phyloP scores from a whole-genome alignment of 1,140 invertebrate species.

The Calycopis cecrops region DNA sequence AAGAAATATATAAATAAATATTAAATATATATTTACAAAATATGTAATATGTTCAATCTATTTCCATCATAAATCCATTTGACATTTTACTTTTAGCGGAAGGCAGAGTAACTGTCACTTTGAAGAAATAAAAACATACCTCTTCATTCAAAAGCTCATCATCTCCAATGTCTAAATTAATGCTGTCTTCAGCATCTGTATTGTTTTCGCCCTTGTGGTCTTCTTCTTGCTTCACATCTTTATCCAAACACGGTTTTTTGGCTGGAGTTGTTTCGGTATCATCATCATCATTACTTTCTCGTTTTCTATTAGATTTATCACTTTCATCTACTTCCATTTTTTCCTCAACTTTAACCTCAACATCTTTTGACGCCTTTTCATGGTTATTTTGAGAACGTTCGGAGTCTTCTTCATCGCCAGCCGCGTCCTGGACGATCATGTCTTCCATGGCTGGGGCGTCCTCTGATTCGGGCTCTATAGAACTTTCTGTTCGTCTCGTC shows the following conservation, averaged over 20 bases:
- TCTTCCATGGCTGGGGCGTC: slow-evolving; percentile 64
- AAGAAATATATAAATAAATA: slow-evolving; percentile 21
- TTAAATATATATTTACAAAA: slow-evolving; percentile 21
- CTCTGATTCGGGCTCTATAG: slow-evolving; percentile 47
- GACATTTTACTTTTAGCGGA: slow-evolving; percentile 33
- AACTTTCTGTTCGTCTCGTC: slow-evolving; percentile 52
- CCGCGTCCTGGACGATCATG: slow-evolving; percentile 70
- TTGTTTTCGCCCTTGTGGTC: slow-evolving; percentile 66
- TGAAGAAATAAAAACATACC: slow-evolving; percentile 75
- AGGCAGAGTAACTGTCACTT: slow-evolving; percentile 52
- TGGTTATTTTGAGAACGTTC: slow-evolving; percentile 34
- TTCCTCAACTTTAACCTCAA: slow-evolving; percentile 32
- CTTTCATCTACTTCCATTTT: slow-evolving; percentile 51
- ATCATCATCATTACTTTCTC: slow-evolving; percentile 57
- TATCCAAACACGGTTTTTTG: slow-evolving; percentile 61
- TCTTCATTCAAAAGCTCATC: slow-evolving; percentile 88
- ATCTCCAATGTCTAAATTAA: slow-evolving; percentile 87
- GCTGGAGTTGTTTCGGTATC: slow-evolving; percentile 50
- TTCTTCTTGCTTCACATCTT: slow-evolving; percentile 50
- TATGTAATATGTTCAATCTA: slow-evolving; percentile 38
- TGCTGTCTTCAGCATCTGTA: slow-evolving; percentile 85
- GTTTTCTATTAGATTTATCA: slow-evolving; percentile 52
- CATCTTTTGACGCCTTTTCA: slow-evolving; percentile 21
- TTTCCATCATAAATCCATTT: slow-evolving; percentile 60
- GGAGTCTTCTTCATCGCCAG: slow-evolving; percentile 56